These are phyloP conservation scores for Drosophila athabasca DNA, from an alignment of 1,140 invertebrate species.

Conservation along the genomic window DNA sequence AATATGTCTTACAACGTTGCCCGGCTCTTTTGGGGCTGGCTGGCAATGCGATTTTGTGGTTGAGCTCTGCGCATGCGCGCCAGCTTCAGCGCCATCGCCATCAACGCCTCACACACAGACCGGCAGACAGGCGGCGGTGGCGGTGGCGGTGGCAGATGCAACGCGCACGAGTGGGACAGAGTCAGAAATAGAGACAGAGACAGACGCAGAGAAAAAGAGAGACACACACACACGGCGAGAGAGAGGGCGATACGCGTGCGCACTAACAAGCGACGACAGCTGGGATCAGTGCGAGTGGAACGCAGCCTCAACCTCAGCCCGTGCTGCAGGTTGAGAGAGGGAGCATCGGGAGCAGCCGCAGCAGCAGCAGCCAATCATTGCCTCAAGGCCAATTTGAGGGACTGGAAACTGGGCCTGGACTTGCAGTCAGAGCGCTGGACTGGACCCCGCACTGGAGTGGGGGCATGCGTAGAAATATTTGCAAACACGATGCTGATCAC, in stretches of 20 bases:
- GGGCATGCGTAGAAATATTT: conserved; percentile 70
- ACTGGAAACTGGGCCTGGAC: not conserved
- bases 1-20: conserved; percentile 76
- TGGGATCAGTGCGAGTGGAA: conserved; percentile 27
- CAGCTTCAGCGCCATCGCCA: conserved; percentile 84
- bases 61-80: conserved; percentile 79
- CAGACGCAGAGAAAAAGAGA: not conserved
- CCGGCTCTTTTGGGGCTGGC: conserved; percentile 25
- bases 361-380: conserved; percentile 73
- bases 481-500: conserved; percentile 51
- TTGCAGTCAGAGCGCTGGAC: too few species aligned
- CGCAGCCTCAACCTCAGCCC: not conserved
- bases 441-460: too few species aligned
- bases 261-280: conserved; percentile 55
- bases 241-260: conserved; percentile 51
- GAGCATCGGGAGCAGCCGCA: conserved; percentile 8
- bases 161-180: conserved; percentile 1
- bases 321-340: conserved; percentile 3
- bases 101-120: conserved; percentile 85
- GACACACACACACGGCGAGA: not conserved
- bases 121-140: conserved; percentile 17
- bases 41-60: conserved; percentile 67
- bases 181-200: not conserved
- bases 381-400: conserved; percentile 75
- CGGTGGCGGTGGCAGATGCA: not conserved